A percentile compares a stretch with the other conserved stretches of the same genome.
Conservation (phyloP, 2,888 invertebrate genomes). For the Adineta ricciae region DNA sequence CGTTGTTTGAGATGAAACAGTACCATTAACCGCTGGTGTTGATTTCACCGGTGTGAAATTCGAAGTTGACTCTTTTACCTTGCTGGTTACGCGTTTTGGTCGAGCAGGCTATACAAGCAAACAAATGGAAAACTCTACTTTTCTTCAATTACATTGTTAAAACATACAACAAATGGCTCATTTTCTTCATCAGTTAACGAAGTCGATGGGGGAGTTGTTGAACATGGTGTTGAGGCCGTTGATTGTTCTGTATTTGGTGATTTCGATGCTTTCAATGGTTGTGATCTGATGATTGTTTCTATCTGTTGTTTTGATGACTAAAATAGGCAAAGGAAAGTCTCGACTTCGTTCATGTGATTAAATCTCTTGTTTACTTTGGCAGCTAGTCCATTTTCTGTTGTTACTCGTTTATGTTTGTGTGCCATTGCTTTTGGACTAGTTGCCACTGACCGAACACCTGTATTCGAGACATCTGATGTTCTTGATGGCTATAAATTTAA, state of each 20-base stretch:
- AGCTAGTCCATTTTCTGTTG: background rate
- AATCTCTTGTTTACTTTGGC: too few species aligned
- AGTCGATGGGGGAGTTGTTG: background rate
- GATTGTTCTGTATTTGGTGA: background rate
- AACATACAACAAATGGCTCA: background rate
- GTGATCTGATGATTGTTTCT: background rate
- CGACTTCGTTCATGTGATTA: too few species aligned
- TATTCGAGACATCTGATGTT: background rate
- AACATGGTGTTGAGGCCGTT: background rate
- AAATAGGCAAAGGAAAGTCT: background rate
- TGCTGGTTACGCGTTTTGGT: background rate
- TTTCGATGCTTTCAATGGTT: background rate
- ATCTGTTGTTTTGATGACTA: background rate
- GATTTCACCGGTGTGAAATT: background rate
- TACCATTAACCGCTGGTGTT: background rate
- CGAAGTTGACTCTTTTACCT: background rate
- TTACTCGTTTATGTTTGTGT: background rate
- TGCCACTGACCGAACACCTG: background rate
- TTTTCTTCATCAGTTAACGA: background rate
- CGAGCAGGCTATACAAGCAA: background rate
- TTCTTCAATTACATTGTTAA: background rate
- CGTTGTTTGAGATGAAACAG: background rate
- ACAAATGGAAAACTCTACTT: background rate
- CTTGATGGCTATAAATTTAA: too few species aligned
- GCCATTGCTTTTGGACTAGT: background rate